Evolutionary conservation across 2,888 invertebrate species (phyloP), one percentile per base, ranked within the genome.

Genomic region (Argyra leucocephala): DNA sequence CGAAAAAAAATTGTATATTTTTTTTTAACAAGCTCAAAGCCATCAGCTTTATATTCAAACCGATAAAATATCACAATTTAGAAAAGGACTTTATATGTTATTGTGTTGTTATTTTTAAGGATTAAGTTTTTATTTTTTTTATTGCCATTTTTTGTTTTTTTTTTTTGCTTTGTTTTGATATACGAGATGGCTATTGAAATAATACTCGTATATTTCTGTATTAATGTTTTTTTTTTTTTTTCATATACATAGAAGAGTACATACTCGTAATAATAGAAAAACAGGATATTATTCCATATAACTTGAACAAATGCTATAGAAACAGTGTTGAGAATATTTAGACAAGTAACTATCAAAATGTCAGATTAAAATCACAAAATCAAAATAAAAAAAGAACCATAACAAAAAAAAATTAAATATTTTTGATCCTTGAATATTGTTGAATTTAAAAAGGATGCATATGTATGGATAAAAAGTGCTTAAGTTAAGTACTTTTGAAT

Each of bases 271-370:
- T n/a, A n/a, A n/a, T n/a, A n/a, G n/a, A n/a, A n/a, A n/a, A n/a
- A n/a, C n/a, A n/a, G n/a, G n/a, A n/a, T n/a, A n/a, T n/a, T n/a
- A n/a, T n/a, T n/a, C n/a, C n/a, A n/a, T n/a, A n/a, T n/a, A n/a
- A n/a, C 18, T 31, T 48, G 48, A 48, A 48, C 48, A 48, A 48
- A 15, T 48, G 48, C 48, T 48, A 48, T n/a, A 48, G n/a, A 48
- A 48, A 48, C 5, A n/a, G 5, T 48, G 48, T 48, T 48, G 48
- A 18, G 48, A 48, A 48, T 59, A 59, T 59, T 59, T 59, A 59
- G 59, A 59, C 59, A 59, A 59, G 18, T 7, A 59, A 59, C 59
- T 59, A 59, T 59, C 59, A 59, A 59, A 59, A 15, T 59, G 59
- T 59, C 59, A 59, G 48, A 48, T 48, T 48, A 48, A 48, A 48